Base-by-base conservation (phyloP, 2,113 vertebrate species). In the Onychorhynchus coronatus region DNA sequence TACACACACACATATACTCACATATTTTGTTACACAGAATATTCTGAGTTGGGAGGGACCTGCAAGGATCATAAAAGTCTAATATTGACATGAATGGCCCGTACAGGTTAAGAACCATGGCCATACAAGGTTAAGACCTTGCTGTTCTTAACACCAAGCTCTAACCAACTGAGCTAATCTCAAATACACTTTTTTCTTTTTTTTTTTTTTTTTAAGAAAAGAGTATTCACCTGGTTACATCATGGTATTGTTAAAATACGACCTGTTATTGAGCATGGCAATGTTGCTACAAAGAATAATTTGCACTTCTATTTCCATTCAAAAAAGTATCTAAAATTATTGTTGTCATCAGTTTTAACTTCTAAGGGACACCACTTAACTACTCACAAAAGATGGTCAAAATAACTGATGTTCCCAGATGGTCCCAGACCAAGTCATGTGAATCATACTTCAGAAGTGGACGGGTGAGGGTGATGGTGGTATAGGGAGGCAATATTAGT, bases 191-290 rank as follows among this genome's bases (percentile, higher is more conserved):
- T 55, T 17, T 53, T 19, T n/a, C n/a, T n/a, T 33, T 22, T 23
- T 8, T 25, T 41, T n/a, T 47, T 5, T 53, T 61, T 46, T 47
- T 58, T 72, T 4, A 0, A 0, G 18, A 27, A 55, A 12, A 28
- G 3, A 71, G 6, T 49, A 8, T 6, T 71, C 10, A 42, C 24
- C 22, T 42, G 13, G 13, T 82, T 53, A 49, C 14, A 53, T 39
- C 20, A 30, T 72, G 33, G 16, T 21, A 47, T 68, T 85, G 4
- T 47, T 76, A 62, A 76, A 47, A 62, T 4, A 42, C 10, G 10
- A 83, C 39, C 12, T 86, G 23, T 80, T 58, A 39, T 1, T 1
- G n/a, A 70, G 46, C 7, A 11, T 53, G 41, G 18, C 10, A 71
- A 1, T 62, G 49, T 70, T 90, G 25, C 65, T 58, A 49, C 25